Evolutionary conservation across 2,888 invertebrate genomes (phyloP).

Genomic region (Cartodere bifasciata): DNA sequence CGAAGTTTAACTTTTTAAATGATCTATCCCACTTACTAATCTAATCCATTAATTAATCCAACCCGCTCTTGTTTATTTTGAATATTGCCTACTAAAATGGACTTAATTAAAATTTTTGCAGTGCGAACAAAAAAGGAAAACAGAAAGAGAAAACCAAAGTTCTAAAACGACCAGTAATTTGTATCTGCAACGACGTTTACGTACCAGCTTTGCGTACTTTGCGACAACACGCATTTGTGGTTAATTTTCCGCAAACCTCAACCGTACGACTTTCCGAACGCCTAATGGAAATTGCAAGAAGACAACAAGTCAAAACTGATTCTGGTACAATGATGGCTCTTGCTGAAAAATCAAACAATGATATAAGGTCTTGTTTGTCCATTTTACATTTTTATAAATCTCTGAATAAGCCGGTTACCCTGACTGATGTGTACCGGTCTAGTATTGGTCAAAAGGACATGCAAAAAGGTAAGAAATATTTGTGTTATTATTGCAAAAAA

Average conservation of each 20-base stretch:
- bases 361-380: conserved; percentile 84
- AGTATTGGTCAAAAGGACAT: conserved; percentile 80
- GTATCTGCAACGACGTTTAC: conserved; percentile 94
- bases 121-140: conserved; percentile 31
- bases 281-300: conserved; percentile 52
- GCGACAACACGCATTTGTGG: conserved; percentile 61
- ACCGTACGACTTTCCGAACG: conserved; percentile 45
- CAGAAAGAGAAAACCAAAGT: conserved; percentile 46
- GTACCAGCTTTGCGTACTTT: conserved; percentile 74
- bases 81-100: too few species aligned
- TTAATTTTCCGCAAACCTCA: conserved; percentile 54
- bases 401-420: conserved; percentile 31
- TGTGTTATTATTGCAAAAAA: too few species aligned
- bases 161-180: conserved; percentile 81
- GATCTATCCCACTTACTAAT: too few species aligned
- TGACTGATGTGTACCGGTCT: conserved; percentile 47
- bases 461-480: too few species aligned
- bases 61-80: too few species aligned
- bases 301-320: conserved; percentile 57
- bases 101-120: conserved; percentile 18
- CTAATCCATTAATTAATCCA: too few species aligned
- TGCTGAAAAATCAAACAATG: conserved; percentile 74
- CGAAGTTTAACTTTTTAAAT: too few species aligned
- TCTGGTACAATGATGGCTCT: conserved; percentile 59
- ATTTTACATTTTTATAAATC: conserved; percentile 54